phyloP scores from a whole-genome alignment of 2,113 vertebrate species.

The Semnornis frantzii region DNA sequence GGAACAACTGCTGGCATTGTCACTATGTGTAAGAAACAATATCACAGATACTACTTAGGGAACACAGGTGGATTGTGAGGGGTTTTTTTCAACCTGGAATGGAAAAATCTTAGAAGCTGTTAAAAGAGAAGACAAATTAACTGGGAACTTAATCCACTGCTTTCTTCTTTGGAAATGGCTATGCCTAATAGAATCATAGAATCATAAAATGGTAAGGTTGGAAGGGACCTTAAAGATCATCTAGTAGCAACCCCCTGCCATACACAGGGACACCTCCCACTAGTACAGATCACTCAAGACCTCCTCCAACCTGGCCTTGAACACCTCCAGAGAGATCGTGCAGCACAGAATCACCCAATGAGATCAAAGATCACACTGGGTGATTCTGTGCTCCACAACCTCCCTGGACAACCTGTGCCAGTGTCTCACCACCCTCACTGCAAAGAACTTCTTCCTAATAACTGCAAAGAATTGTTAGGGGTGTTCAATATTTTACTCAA shows the following conservation, averaged over 20 bases:
- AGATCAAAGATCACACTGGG: no score
- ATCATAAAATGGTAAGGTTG: no score
- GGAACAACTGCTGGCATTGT: conserved; percentile 44
- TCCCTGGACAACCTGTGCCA: no score
- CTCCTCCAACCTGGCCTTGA: no score
- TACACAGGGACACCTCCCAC: no score
- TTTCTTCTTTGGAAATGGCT: conserved; percentile 6
- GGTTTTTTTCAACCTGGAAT: background rate
- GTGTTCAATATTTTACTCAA: background rate
- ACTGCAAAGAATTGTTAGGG: background rate
- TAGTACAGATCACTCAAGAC: no score
- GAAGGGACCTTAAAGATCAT: no score
- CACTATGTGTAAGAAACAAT: conserved; percentile 17
- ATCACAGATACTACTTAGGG: conserved; percentile 28
- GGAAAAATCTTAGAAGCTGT: conserved; percentile 10
- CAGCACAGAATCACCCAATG: no score
- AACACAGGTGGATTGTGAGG: background rate
- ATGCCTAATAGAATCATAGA: background rate
- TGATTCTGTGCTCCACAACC: no score
- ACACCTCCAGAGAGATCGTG: no score
- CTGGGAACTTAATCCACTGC: background rate
- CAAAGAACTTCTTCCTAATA: background rate
- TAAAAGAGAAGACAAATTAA: conserved; percentile 36
- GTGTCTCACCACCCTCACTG: no score
- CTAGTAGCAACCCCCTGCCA: no score